A percentile compares a stretch with the other conserved stretches of the same genome.
phyloP scores from a whole-genome alignment of 2,113 vertebrate genomes.

The Nesospiza acunhae region DNA sequence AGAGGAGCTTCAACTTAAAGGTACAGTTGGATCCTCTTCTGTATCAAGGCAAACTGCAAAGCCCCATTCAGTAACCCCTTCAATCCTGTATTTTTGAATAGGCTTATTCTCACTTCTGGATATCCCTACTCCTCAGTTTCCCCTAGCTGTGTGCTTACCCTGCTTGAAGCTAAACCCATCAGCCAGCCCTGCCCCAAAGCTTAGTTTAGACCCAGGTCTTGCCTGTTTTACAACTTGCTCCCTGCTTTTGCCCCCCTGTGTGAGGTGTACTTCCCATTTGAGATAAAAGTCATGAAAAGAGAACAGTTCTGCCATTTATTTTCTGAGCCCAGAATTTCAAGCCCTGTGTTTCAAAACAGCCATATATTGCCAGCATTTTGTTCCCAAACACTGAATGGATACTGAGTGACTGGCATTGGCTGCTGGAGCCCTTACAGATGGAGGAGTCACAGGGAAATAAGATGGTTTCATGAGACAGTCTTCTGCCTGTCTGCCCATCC shows the following conservation, averaged over 20 bases:
- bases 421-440: neutral
- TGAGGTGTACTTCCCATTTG: neutral
- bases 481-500: neutral
- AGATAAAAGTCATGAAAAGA: neutral
- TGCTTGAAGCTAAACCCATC: neutral
- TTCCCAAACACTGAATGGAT: neutral
- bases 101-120: neutral
- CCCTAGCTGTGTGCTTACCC: neutral
- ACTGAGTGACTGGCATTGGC: neutral
- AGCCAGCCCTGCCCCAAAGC: neutral
- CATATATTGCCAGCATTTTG: neutral
- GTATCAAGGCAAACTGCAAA: neutral
- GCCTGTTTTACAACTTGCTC: neutral
- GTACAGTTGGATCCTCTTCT: neutral
- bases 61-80: rapidly evolving
- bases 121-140: neutral
- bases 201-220: neutral
- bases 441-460: neutral
- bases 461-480: neutral
- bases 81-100: neutral
- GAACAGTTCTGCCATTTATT: neutral
- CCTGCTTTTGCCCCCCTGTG: neutral
- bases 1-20: neutral
- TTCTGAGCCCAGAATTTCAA: neutral
- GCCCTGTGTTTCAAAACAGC: neutral